Conservation (phyloP, 2,888 invertebrate genomes). For the Ctena decussata region DNA sequence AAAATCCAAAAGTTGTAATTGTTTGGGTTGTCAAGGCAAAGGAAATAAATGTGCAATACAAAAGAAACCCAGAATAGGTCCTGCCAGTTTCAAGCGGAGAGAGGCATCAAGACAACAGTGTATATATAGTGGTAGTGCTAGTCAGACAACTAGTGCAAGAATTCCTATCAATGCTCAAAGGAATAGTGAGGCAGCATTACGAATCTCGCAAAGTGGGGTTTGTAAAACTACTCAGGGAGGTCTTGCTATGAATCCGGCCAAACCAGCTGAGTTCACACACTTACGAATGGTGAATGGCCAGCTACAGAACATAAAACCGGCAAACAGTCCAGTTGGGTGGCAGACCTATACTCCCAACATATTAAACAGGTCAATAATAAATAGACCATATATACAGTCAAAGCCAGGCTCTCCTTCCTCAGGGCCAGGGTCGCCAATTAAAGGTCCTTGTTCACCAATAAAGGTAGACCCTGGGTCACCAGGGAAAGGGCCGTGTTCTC, state of each 20-base stretch:
- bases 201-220: neutral
- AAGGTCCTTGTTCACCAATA: neutral
- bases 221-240: neutral
- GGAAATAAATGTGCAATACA: conserved; percentile 25
- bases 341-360: neutral
- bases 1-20: neutral
- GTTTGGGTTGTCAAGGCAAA: conserved; percentile 10
- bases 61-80: conserved; percentile 48
- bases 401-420: neutral
- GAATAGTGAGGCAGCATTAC: neutral
- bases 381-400: neutral
- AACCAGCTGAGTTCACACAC: neutral
- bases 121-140: neutral
- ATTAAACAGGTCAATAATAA: neutral
- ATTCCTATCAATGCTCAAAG: neutral
- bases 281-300: conserved; percentile 2
- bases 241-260: neutral
- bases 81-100: conserved; percentile 54
- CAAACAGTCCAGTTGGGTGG: neutral
- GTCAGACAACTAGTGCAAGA: neutral
- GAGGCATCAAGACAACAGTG: neutral
- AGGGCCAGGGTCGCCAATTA: neutral
- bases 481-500: neutral
- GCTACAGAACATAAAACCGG: neutral
- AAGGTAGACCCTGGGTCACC: neutral